Evolutionary conservation across 2,797 vertebrate genomes (phyloP), one percentile per base, ranked within the genome.

Genomic region (Prunella strophiata): DNA sequence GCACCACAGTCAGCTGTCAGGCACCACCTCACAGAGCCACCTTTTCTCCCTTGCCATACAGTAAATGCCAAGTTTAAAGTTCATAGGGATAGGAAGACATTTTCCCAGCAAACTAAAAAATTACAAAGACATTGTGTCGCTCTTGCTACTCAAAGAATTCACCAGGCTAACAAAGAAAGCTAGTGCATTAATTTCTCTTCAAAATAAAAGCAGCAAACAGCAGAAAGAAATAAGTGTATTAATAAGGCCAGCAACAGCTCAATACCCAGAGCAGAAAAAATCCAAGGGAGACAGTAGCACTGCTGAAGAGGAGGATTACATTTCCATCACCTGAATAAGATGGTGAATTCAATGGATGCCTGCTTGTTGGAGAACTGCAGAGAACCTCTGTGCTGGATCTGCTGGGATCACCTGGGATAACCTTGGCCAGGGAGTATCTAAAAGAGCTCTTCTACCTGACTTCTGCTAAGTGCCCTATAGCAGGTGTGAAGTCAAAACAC

Each of bases 1-100:
- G 26, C 18, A 50, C 32, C 3, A 0, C 0, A 0, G 32, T 79
- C 40, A 59, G 63, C 32, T 10, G 1, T 38, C 36, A 76, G 34
- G 43, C 48, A 61, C 36, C 4, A 0, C 25, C 43, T 82, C 81
- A 36, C 15, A 62, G 51, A 84, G 22, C 22, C 51, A 89, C 36
- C 7, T 2, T 13, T 66, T 75, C 80, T 87, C 47, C 43, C 10
- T 63, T 70, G 43, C 30, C 40, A 14, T 36, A 61, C 1, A 1
- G 27, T 26, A 68, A 84, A 81, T 27, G 13, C 4, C 22, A 82
- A 38, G 30, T 80, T 86, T 73, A 57, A 82, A 77, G 34, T 83
- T 91, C 65, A 38, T 38, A 43, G 63, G 45, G 45, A 32, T 22
- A 78, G n/a, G 86, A 96, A 74, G 29, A 52, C 18, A 13, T 34